Conservation (phyloP, 2,797 vertebrate species). For the Hyperoplus immaculatus region DNA sequence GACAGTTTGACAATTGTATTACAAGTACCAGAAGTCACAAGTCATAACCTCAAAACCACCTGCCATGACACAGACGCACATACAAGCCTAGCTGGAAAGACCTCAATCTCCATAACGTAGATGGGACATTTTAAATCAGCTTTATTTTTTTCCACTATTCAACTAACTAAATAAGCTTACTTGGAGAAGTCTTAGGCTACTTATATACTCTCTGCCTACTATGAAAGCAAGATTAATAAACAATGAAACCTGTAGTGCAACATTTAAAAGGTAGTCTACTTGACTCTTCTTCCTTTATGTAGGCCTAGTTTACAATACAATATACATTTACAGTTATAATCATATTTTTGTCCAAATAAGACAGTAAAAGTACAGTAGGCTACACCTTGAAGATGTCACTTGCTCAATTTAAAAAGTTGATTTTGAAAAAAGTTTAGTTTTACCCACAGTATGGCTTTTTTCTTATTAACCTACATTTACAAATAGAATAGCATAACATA, state of each 20-base stretch:
- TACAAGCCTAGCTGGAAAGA: conserved; percentile 60
- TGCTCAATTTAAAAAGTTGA: neutral
- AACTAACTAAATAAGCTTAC: neutral
- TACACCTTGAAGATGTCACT: neutral
- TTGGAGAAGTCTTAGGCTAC: neutral
- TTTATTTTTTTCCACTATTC: conserved; percentile 29
- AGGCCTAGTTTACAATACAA: conserved; percentile 2
- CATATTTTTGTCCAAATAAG: neutral
- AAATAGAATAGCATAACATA: neutral
- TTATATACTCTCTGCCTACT: neutral
- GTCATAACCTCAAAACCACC: conserved; percentile 52
- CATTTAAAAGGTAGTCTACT: neutral
- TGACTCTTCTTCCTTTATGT: neutral
- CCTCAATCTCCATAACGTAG: conserved; percentile 10
- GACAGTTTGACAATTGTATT: neutral
- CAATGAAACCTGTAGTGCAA: neutral
- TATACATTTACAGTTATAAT: neutral
- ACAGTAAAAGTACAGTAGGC: neutral
- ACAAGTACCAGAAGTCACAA: neutral
- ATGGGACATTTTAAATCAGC: conserved; percentile 47
- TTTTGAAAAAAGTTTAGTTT: neutral
- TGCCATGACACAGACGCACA: conserved; percentile 44
- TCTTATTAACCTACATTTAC: neutral
- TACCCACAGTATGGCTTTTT: neutral
- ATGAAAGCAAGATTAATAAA: neutral